A percentile compares a stretch with the other conserved stretches of the same genome.
Conservation (phyloP, 1,140 invertebrate genomes). For the Saccostrea cuccullata region DNA sequence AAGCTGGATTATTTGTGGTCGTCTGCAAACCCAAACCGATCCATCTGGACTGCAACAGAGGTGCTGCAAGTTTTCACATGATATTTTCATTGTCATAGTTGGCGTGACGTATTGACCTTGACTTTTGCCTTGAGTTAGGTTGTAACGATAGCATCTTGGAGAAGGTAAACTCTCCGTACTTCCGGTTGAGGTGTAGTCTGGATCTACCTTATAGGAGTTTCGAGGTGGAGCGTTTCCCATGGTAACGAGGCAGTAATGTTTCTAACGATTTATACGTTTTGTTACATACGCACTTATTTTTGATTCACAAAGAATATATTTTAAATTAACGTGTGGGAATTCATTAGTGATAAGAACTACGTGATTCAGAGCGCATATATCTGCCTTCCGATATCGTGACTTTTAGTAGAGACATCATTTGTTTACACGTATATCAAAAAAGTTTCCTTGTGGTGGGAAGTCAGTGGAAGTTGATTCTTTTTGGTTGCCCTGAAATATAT, state of each 20-base stretch:
- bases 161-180: background rate
- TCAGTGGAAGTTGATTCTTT: background rate
- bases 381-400: background rate
- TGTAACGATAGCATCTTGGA: background rate
- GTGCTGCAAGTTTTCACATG: slow-evolving; percentile 4
- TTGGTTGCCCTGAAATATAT: background rate
- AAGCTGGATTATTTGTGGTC: background rate
- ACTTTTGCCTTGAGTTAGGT: background rate
- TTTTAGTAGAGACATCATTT: background rate
- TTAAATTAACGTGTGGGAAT: background rate
- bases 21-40: background rate
- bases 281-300: background rate
- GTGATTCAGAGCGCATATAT: background rate
- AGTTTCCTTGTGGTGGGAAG: background rate
- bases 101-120: background rate
- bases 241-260: background rate
- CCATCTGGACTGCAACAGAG: background rate
- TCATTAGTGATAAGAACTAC: background rate
- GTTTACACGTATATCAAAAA: background rate
- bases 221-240: background rate
- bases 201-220: background rate
- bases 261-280: background rate
- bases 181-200: background rate
- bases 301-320: background rate
- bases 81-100: background rate